A percentile compares a stretch with the other conserved stretches of the same genome.
phyloP scores from a whole-genome alignment of 92 coral and sea anemone genomes.

The Paramuricea clavata region DNA sequence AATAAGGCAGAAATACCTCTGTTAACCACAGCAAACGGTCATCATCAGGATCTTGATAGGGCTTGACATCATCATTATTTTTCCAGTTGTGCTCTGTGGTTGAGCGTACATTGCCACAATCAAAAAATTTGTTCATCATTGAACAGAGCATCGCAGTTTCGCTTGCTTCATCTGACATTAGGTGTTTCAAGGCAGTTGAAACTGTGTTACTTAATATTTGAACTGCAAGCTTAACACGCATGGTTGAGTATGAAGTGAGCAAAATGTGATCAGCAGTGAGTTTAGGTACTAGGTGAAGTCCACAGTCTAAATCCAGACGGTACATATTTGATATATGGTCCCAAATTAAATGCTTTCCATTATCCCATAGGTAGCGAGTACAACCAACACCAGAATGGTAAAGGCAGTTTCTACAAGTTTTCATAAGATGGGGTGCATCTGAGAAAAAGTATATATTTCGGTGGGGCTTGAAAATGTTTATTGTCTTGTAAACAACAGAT shows the following conservation, averaged over 20 bases:
- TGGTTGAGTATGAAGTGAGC: conserved; percentile 45
- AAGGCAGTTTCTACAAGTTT: conserved; percentile 56
- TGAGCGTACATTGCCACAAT: conserved; percentile 57
- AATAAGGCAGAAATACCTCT: conserved; percentile 44
- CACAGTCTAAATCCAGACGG: conserved; percentile 33
- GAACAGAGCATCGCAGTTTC: conserved; percentile 45
- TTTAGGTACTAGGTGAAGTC: conserved; percentile 25
- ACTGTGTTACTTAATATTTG: conserved; percentile 60
- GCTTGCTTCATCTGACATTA: conserved; percentile 40
- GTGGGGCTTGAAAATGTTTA: conserved; percentile 54
- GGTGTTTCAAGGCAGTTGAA: conserved; percentile 49
- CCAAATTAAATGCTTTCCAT: conserved; percentile 47
- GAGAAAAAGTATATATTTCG: conserved; percentile 41
- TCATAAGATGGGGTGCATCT: conserved; percentile 59
- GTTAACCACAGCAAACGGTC: conserved; percentile 41
- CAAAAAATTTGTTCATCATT: conserved; percentile 66
- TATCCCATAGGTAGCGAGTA: conserved; percentile 42
- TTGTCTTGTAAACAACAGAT: conserved; percentile 44
- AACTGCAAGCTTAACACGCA: conserved; percentile 32
- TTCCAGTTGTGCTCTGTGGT: conserved; percentile 37
- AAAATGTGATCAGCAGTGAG: conserved; percentile 49
- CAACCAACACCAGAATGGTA: conserved; percentile 50
- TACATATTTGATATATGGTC: conserved; percentile 45
- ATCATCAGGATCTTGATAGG: conserved; percentile 50
- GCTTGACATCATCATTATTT: conserved; percentile 37